Base-by-base conservation (phyloP, 30 jellyfish, hydroid and myxozoan species). In the Clytia hemisphaerica region DNA sequence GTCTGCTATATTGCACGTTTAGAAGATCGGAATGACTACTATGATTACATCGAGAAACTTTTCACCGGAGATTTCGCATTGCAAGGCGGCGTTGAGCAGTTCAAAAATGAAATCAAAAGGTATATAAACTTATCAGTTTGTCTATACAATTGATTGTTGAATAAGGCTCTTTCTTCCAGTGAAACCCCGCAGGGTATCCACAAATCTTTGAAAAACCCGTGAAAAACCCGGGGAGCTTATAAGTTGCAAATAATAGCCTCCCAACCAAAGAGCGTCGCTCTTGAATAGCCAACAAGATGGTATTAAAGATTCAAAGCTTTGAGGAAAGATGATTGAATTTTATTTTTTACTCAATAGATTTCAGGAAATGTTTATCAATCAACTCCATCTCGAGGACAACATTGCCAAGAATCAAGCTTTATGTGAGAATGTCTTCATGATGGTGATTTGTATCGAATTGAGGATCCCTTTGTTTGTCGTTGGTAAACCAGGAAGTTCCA, bases 401-500 rank as follows among this genome's bases (percentile, higher is more conserved):
- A 83, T 83, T 53, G 95, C 95, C 16, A 59, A 67, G 45, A 82
- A 82, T 70, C 67, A 76, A 47, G 93, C 93, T 9, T 63, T 80
- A 71, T 53, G 86, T 27, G 93, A 80, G 33, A 80, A 80, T 55
- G 85, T 83, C 1, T 83, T 74, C 68, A 83, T 83, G 95, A 83
- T 83, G 95, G 92, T 75, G 3, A 65, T 83, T 0, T 83, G 95
- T 80, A 83, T 75, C 34, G 95, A 83, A 38, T 53, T 83, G 71
- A 57, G 91, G 45, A 83, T 83, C 26, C 95, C 95, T 21, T 75
- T 83, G 2, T 83, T 83, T 59, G 91, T 83, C 25, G 92, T 80
- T 37, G 93, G 93, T 6, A 80, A 80, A 38, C 93, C 93, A 28
- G 93, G 93, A 9, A 80, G 93, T 33, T 71, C 86, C 14, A 80